These are phyloP conservation scores for Calliphora vicina DNA, from an alignment of 1,140 invertebrate species.

Conservation along the genomic window DNA sequence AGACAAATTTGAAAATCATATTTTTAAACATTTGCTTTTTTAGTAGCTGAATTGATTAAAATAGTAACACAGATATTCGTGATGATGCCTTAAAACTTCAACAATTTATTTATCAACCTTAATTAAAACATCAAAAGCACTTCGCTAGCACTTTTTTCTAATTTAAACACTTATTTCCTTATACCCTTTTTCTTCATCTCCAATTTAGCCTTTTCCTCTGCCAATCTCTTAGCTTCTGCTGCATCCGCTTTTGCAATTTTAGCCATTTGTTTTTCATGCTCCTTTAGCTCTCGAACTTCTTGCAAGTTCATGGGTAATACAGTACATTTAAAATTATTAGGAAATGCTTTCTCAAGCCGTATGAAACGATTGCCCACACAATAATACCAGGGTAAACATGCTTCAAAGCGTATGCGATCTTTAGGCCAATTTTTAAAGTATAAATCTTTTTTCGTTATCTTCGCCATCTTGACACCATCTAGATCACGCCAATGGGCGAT, in stretches of 20 bases:
- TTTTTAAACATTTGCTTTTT: too few species aligned
- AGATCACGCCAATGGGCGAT: constrained; percentile 35
- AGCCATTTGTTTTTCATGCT: not conserved
- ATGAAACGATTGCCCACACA: constrained; percentile 36
- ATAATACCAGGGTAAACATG: constrained; percentile 30
- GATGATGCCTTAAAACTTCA: too few species aligned
- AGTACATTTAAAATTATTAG: constrained; percentile 24
- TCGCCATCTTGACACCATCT: constrained; percentile 8
- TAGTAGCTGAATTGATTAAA: too few species aligned
- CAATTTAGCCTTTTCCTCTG: not conserved
- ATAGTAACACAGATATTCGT: too few species aligned
- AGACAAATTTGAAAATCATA: too few species aligned
- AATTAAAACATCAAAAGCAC: too few species aligned
- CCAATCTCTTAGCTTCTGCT: not conserved
- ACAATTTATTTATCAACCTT: too few species aligned
- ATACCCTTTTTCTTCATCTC: not conserved
- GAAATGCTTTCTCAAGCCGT: constrained; percentile 2
- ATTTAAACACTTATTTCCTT: too few species aligned
- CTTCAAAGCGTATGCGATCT: not conserved
- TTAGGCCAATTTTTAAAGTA: constrained; percentile 28
- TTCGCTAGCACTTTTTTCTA: too few species aligned
- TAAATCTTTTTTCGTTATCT: constrained; percentile 15
- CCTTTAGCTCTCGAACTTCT: not conserved
- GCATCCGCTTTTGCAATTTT: not conserved
- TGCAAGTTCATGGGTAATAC: constrained; percentile 27